Evolutionary conservation across 64 coral and sea anemone genomes (phyloP).

Genomic region (Porites lutea): DNA sequence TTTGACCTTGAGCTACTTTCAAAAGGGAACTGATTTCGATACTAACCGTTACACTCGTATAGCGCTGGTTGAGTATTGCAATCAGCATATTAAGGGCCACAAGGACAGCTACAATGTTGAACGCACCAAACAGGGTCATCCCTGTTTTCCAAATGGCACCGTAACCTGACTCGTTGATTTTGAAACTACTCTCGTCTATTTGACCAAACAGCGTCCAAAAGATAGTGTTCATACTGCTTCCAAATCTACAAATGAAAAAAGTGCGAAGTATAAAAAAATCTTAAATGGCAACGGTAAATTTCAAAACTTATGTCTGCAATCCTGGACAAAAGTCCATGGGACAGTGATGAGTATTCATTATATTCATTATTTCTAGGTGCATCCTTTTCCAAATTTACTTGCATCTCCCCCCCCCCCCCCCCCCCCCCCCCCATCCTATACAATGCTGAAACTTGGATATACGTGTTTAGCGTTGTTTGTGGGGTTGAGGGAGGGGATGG

Average conservation of each 20-base stretch:
- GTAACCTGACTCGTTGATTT: neutral
- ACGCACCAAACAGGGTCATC: neutral
- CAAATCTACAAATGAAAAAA: neutral
- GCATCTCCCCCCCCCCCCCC: no score
- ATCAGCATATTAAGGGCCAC: conserved; percentile 15
- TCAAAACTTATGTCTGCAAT: no score
- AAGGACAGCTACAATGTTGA: neutral
- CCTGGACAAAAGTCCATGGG: no score
- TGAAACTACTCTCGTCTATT: neutral
- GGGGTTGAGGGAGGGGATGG: no score
- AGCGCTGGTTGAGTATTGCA: neutral
- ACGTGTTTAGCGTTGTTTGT: no score
- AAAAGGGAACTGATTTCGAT: neutral
- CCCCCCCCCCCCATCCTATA: no score
- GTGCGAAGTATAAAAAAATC: neutral
- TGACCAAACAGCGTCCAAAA: neutral
- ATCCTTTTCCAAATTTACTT: no score
- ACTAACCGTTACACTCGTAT: conserved; percentile 21
- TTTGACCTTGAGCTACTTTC: no score
- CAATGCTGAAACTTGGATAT: no score
- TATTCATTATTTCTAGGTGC: no score
- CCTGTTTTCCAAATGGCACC: neutral
- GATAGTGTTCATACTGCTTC: neutral
- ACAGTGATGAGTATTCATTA: no score
- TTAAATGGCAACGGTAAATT: no score